These are phyloP conservation scores for Cyprinodon tularosa DNA, from an alignment of 2,113 vertebrate genomes.

Conservation along the genomic window DNA sequence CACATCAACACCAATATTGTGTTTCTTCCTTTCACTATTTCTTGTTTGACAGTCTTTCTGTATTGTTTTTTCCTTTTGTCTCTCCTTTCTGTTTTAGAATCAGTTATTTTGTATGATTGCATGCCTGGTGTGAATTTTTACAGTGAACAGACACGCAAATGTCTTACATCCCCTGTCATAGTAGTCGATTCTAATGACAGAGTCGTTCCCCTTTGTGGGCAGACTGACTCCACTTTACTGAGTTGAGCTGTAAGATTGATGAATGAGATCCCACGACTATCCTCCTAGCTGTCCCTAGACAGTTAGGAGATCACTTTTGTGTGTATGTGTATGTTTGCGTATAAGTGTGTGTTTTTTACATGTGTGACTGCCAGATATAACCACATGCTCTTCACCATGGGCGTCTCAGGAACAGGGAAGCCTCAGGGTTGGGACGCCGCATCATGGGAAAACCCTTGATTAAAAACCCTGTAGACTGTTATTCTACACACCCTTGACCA, in stretches of 20 bases:
- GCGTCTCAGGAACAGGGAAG: slow-evolving; percentile 60
- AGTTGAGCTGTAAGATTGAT: slow-evolving; percentile 66
- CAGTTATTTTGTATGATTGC: slow-evolving; percentile 21
- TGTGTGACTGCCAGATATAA: slow-evolving; percentile 45
- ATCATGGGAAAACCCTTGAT: slow-evolving; percentile 73
- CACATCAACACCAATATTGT: not conserved
- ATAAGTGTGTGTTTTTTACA: not conserved
- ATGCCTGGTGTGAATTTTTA: slow-evolving; percentile 30
- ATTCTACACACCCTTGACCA: slow-evolving; percentile 58
- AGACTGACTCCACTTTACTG: slow-evolving; percentile 66
- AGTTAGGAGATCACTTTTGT: slow-evolving; percentile 28
- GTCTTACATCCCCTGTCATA: slow-evolving; percentile 46
- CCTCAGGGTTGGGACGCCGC: slow-evolving; percentile 59
- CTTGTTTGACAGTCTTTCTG: not conserved
- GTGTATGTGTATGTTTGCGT: slow-evolving; percentile 24
- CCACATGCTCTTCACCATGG: slow-evolving; percentile 64
- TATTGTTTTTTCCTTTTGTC: slow-evolving; percentile 17
- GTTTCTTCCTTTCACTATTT: slow-evolving; percentile 10
- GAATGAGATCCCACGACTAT: slow-evolving; percentile 59
- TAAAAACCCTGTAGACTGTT: slow-evolving; percentile 53
- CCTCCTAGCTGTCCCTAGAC: slow-evolving; percentile 51
- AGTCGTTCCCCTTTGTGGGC: slow-evolving; percentile 58
- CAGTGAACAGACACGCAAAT: slow-evolving; percentile 31
- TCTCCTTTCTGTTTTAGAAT: slow-evolving; percentile 24
- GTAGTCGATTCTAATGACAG: slow-evolving; percentile 66